Base-by-base conservation (phyloP, 1,140 invertebrate species). In the Linepithema humile region DNA sequence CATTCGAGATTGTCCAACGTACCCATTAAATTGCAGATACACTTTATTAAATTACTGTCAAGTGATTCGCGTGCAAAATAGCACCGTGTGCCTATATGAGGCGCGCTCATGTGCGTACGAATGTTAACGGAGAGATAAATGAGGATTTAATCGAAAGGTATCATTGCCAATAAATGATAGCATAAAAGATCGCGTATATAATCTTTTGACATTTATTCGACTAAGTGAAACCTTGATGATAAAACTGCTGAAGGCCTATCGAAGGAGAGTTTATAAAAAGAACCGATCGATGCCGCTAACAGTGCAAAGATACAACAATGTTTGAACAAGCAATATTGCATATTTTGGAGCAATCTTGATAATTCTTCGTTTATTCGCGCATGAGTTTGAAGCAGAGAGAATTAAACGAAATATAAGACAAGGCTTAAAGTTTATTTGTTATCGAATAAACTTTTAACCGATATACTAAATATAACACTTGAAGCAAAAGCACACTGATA, bases 221-320 rank as follows among this genome's bases (percentile, higher is more conserved):
- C 67, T 67, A 38, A 65, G 10, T 15, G 6, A n/a, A 9, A 2
- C n/a, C 59, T 53, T 50, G 74, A 50, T 62, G 9, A 38, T 50
- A 65, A 77, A 77, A 77, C 2, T 53, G 2, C 53, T 26, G n/a
- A 40, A 50, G 38, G 23, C 20, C 35, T 20, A n/a, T 6, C 5
- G 10, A 17, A 64, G 40, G n/a, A 10, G n/a, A 38, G 35, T 65
- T 40, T 67, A 78, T 67, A 78, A 67, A 78, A 77, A 78, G 40
- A 55, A 2, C 0, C 17, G 35, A 65, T 80, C 35, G 9, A 38
- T 40, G 15, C 10, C 0, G 2, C 15, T 35, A 23, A 20, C 2
- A 3, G 9, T 4, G n/a, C 3, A 38, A 26, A n/a, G 17, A 9
- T 75, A n/a, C n/a, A 65, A 64, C 15, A 29, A 12, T 17, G 23